phyloP scores from a whole-genome alignment of 2,797 vertebrate genomes.

The Siniperca scherzeri region DNA sequence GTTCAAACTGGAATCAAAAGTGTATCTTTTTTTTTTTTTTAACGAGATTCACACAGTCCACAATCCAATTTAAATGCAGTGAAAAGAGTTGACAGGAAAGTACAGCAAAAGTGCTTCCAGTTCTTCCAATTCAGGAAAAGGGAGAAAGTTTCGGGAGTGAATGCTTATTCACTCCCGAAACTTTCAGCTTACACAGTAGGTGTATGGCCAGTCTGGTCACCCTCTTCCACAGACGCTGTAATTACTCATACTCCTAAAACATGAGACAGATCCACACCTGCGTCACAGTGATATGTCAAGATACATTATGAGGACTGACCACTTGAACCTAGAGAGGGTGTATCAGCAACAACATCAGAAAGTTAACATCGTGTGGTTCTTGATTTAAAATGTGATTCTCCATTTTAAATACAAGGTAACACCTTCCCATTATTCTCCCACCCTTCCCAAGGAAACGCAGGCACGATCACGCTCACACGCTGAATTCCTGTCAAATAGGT shows the following conservation, averaged over 20 bases:
- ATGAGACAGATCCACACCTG: conserved; percentile 1
- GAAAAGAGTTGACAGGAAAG: background rate
- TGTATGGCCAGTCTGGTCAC: background rate
- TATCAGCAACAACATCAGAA: background rate
- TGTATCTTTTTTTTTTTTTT: background rate
- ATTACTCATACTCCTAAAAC: conserved; percentile 12
- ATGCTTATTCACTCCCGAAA: conserved; percentile 5
- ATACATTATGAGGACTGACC: background rate
- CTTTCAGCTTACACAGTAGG: too few species aligned
- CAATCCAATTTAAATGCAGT: background rate
- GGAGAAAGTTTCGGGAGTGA: conserved; percentile 8
- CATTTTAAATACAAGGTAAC: conserved; percentile 11
- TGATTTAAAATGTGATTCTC: background rate
- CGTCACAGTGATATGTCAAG: background rate
- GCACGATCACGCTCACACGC: conserved; percentile 17
- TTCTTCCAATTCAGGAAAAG: background rate
- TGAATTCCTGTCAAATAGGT: background rate
- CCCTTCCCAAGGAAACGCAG: background rate
- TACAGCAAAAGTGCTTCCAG: background rate
- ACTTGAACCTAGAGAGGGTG: background rate
- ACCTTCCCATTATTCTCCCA: background rate
- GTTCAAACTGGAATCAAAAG: background rate
- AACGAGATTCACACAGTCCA: background rate
- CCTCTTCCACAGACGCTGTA: background rate
- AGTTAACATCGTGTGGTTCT: background rate